These are phyloP conservation scores for Mesocentrotus franciscanus DNA, from an alignment of 53 echinoderm and acorn worm species.

Conservation along the genomic window DNA sequence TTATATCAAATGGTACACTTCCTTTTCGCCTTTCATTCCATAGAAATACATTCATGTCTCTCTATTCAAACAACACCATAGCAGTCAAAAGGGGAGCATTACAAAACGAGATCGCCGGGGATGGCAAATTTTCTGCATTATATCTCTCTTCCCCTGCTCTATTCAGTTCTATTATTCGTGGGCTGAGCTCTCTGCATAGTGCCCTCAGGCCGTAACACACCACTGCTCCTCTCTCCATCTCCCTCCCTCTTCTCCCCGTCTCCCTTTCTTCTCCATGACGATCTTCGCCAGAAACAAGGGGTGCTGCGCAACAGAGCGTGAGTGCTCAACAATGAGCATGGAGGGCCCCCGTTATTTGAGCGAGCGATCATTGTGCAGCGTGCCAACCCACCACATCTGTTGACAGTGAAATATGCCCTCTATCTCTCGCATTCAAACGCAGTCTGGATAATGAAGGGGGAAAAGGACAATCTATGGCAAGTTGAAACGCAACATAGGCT, in stretches of 20 bases:
- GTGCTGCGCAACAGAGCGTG: slow-evolving; percentile 52
- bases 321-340: slow-evolving; percentile 46
- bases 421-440: slow-evolving; percentile 48
- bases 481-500: background rate
- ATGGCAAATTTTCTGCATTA: slow-evolving; percentile 54
- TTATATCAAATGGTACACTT: slow-evolving; percentile 44
- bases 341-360: slow-evolving; percentile 43
- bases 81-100: background rate
- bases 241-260: slow-evolving; percentile 9
- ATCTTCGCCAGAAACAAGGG: slow-evolving; percentile 7
- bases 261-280: slow-evolving; percentile 14
- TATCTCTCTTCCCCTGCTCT: slow-evolving; percentile 42
- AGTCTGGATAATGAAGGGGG: slow-evolving; percentile 45
- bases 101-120: slow-evolving; percentile 1
- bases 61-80: background rate
- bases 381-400: slow-evolving; percentile 53
- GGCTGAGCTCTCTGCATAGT: slow-evolving; percentile 23
- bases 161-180: slow-evolving; percentile 37
- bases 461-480: background rate
- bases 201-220: slow-evolving; percentile 46
- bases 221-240: slow-evolving; percentile 28
- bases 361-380: slow-evolving; percentile 45
- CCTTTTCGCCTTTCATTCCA: background rate
- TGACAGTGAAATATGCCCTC: slow-evolving; percentile 61
- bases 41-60: background rate